A percentile compares a stretch with the other conserved stretches of the same genome.
These are phyloP conservation scores for Sebastes schlegelii DNA, from an alignment of 2,113 vertebrate species.

Conservation along the genomic window DNA sequence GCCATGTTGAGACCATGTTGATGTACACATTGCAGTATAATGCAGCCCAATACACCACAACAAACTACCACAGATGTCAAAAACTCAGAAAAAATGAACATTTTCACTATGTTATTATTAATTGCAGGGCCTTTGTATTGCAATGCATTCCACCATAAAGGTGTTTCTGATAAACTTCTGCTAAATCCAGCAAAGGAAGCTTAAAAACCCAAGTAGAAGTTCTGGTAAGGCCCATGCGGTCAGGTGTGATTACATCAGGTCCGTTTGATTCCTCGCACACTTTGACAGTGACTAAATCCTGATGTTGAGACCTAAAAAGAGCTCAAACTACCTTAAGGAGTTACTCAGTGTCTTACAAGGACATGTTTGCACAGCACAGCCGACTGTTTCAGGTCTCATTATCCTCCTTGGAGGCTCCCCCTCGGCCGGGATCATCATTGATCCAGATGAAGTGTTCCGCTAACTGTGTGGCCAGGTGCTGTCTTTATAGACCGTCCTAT, in stretches of 20 bases:
- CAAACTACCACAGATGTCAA: too few species aligned
- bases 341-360: slow-evolving; percentile 23
- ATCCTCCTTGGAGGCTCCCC: slow-evolving; percentile 34
- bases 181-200: background rate
- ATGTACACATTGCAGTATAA: too few species aligned
- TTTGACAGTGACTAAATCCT: background rate
- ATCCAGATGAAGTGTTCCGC: slow-evolving; percentile 72
- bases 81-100: background rate
- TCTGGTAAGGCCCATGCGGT: background rate
- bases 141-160: background rate
- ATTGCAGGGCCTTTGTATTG: background rate
- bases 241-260: background rate
- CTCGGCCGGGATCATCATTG: slow-evolving; percentile 60
- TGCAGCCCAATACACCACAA: too few species aligned
- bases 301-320: slow-evolving; percentile 2
- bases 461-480: slow-evolving; percentile 73
- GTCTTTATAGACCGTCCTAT: slow-evolving; percentile 70
- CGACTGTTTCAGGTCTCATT: slow-evolving; percentile 50
- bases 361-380: slow-evolving; percentile 29
- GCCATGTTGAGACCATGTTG: too few species aligned
- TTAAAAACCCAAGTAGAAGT: background rate
- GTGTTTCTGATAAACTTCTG: background rate
- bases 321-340: slow-evolving; percentile 26
- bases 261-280: background rate
- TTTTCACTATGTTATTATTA: background rate